Evolutionary conservation across 2,888 invertebrate species (phyloP), one percentile per base, ranked within the genome.

Genomic region (Cheilosia soror): DNA sequence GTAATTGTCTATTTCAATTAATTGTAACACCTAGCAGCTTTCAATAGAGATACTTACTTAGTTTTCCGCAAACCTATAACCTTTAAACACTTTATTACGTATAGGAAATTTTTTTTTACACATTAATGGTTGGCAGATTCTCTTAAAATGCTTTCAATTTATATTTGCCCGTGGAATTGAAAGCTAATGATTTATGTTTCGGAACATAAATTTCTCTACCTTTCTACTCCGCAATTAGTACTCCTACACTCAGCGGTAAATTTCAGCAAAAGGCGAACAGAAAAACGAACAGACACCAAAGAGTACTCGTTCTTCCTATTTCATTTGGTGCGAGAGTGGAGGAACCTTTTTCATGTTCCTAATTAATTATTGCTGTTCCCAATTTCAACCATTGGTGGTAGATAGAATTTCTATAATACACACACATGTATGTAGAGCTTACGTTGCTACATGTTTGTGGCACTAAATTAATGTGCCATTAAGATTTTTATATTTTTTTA

Each of bases 391-490:
- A 82, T 82, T 77, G 82, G 77, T 51, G 7, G 51, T 29, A 72
- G 71, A 83, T 78, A 72, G 65, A 71, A 71, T 77, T 71, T 82
- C 77, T 65, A 60, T 63, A 42, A 20, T 20, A 60, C 9, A 15
- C 15, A 33, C 29, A 37, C 9, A 47, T n/a, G 62, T 31, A 57
- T 47, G 6, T 7, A 37, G 11, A 11, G 62, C 63, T 75, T 47
- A 44, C 44, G 51, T 63, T 42, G 60, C 82, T 77, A 83, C 82
- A 83, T 78, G 82, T 77, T 83, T 83, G 82, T 78, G 82, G 82
- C 78, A 72, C 66, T 62, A 83, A 78, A 83, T 83, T 72, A 83
- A 83, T 83, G 82, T 83, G 82, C 82, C 78, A 83, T 83, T 83
- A 83, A 62, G 82, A 62, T 55, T 83, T 66, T 60, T 51, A 53